These are phyloP conservation scores for Volucella bombylans DNA, from an alignment of 2,888 invertebrate genomes.

Conservation along the genomic window DNA sequence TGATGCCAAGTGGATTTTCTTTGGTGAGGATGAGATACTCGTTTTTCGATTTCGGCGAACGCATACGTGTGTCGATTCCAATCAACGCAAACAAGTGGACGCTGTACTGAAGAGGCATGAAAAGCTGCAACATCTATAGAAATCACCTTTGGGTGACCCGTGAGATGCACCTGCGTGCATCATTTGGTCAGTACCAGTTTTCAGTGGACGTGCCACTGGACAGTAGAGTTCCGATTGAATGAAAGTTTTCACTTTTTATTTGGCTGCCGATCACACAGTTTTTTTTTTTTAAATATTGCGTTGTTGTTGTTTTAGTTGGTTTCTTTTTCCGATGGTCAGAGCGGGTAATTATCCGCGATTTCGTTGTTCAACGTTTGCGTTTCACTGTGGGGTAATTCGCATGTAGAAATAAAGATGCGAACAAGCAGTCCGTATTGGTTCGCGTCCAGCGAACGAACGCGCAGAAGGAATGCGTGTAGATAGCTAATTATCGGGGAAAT, in stretches of 20 bases:
- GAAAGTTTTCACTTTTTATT: constrained; percentile 61
- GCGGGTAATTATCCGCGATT: constrained; percentile 58
- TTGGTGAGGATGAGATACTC: constrained; percentile 16
- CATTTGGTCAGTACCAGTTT: constrained; percentile 32
- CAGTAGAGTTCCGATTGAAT: constrained; percentile 24
- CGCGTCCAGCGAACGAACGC: neutral
- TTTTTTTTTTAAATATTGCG: constrained; percentile 29
- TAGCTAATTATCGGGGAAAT: constrained; percentile 30
- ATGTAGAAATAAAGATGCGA: constrained; percentile 40
- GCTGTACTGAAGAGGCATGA: neutral
- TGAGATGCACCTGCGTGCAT: constrained; percentile 55
- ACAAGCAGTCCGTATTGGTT: neutral
- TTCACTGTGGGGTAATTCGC: constrained; percentile 43
- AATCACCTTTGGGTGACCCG: constrained; percentile 53
- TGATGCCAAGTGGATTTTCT: constrained; percentile 29
- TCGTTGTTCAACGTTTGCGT: constrained; percentile 46
- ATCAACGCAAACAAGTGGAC: constrained; percentile 1
- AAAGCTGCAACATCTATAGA: neutral
- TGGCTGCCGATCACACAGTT: constrained; percentile 14
- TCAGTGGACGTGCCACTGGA: constrained; percentile 21
- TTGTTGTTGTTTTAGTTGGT: constrained; percentile 21
- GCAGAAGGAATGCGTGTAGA: constrained; percentile 36
- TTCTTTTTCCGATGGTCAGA: constrained; percentile 39
- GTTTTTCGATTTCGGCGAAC: constrained; percentile 13
- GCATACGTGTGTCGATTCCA: constrained; percentile 26